A percentile compares a stretch with the other conserved stretches of the same genome.
Conservation (phyloP, 92 coral and sea anemone genomes). For the Umimayanthus kanabou region DNA sequence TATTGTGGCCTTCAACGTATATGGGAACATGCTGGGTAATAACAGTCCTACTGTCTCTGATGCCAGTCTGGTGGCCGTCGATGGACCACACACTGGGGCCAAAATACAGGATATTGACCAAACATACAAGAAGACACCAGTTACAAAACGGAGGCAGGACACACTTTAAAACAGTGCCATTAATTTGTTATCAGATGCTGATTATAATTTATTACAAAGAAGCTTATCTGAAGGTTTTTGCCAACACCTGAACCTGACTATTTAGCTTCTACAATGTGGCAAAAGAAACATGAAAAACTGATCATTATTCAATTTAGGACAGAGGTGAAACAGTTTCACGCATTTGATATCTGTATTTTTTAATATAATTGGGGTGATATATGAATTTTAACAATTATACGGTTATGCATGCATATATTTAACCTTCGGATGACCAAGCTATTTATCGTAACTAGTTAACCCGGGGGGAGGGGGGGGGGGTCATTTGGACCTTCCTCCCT, state of each 20-base stretch:
- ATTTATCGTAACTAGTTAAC: no score
- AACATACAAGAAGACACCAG: constrained; percentile 12
- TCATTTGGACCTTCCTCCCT: no score
- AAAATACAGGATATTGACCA: constrained; percentile 23
- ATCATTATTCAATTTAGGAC: no score
- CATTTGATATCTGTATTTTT: no score
- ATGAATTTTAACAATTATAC: no score
- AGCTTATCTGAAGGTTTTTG: neutral
- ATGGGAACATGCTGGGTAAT: constrained; percentile 78
- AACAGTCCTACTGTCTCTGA: constrained; percentile 61
- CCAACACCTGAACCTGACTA: neutral
- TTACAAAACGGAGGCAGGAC: neutral
- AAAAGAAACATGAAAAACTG: neutral
- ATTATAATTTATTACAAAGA: no score
- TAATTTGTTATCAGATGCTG: neutral
- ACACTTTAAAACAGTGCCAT: neutral
- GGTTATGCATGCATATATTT: no score
- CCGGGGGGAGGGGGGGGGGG: no score
- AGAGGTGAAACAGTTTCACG: no score
- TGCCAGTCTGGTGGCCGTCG: constrained; percentile 54
- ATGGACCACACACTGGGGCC: constrained; percentile 38
- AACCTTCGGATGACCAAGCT: no score
- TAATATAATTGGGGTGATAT: no score
- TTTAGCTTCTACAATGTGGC: neutral
- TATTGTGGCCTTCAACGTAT: constrained; percentile 92